Percentiles rank a stretch among this genome's conserved stretches.
Evolutionary conservation across 1,140 invertebrate genomes (phyloP).

Genomic region (Neuroterus valhalla): DNA sequence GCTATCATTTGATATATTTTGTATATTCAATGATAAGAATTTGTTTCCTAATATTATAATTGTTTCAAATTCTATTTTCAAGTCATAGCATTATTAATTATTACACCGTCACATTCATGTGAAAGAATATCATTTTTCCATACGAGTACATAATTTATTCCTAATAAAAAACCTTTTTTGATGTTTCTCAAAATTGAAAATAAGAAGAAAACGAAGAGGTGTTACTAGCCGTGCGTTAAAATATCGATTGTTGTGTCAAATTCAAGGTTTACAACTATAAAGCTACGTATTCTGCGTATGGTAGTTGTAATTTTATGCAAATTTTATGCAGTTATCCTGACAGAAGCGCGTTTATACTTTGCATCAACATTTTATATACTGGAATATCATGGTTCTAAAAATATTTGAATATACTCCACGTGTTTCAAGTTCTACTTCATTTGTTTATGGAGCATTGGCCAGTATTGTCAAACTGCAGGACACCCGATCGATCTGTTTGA

Average conservation of each 20-base stretch:
- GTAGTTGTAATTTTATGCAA: conserved; percentile 27
- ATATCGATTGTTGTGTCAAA: conserved; percentile 41
- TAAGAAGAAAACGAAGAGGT: not conserved
- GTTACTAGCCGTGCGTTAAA: not conserved
- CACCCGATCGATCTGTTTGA: too few relatives aligned
- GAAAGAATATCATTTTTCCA: not conserved
- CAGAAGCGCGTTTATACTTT: conserved; percentile 1
- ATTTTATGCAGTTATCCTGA: not conserved
- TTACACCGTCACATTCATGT: too few relatives aligned
- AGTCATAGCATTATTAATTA: too few relatives aligned
- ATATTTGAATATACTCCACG: too few relatives aligned
- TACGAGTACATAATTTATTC: not conserved
- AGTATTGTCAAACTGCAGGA: too few relatives aligned
- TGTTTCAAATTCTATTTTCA: too few relatives aligned
- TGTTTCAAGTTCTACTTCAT: too few relatives aligned
- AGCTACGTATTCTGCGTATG: not conserved
- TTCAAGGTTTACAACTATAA: conserved; percentile 42
- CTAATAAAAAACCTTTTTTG: not conserved
- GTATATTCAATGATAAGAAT: too few relatives aligned
- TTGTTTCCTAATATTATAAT: too few relatives aligned
- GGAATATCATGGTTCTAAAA: not conserved
- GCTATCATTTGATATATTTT: too few relatives aligned
- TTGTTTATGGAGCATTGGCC: too few relatives aligned
- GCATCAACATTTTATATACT: not conserved
- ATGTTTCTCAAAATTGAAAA: not conserved